These are phyloP conservation scores for Masticophis lateralis DNA, from an alignment of 2,797 vertebrate genomes.

Conservation along the genomic window DNA sequence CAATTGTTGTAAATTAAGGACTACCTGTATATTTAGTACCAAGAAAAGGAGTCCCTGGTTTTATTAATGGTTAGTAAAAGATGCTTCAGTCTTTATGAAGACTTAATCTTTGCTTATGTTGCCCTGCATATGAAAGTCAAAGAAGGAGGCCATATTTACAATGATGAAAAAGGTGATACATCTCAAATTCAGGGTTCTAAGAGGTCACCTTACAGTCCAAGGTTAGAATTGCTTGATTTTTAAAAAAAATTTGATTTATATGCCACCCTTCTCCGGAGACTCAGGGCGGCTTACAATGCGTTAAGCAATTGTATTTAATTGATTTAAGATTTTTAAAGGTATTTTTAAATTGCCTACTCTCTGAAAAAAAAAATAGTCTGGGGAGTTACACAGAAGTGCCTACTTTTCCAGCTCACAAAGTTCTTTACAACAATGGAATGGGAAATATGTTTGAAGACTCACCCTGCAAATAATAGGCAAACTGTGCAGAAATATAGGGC, in stretches of 20 bases:
- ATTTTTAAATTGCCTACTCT: not conserved
- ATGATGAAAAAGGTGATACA: not conserved
- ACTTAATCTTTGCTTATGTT: not conserved
- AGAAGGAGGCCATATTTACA: not conserved
- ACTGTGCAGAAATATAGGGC: not conserved
- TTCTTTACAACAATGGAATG: not conserved
- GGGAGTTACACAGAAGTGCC: not conserved
- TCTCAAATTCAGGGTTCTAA: not conserved
- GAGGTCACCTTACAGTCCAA: not conserved
- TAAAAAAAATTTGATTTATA: too few species aligned
- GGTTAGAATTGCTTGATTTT: not conserved
- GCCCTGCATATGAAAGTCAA: not conserved
- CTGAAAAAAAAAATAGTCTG: not conserved
- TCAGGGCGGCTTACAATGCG: too few species aligned
- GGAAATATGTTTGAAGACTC: not conserved
- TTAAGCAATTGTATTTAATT: not conserved
- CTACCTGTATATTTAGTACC: not conserved
- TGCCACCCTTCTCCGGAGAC: too few species aligned
- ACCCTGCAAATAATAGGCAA: not conserved
- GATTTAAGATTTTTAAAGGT: not conserved
- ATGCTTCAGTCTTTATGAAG: not conserved
- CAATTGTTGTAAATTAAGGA: not conserved
- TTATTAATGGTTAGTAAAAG: not conserved
- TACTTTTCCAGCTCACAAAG: not conserved
- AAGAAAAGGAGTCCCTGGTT: not conserved